Evolutionary conservation across 2,888 invertebrate species (phyloP), one percentile per base, ranked within the genome.

Genomic region (Ypsolopha scabrella): DNA sequence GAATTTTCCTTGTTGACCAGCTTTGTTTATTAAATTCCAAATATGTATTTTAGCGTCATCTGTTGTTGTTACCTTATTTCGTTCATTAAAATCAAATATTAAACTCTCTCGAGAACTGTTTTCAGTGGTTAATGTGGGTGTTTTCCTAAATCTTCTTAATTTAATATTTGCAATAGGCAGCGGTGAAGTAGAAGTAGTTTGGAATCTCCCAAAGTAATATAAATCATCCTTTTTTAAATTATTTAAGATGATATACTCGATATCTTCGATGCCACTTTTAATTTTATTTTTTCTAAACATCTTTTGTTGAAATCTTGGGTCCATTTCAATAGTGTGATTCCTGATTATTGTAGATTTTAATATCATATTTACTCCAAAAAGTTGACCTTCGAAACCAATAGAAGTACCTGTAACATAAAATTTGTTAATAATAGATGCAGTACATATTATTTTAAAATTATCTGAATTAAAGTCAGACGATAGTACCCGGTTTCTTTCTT

Each of bases 301-400:
- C 62, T 71, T 77, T 58, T 78, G 77, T 57, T 62, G 61, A 36
- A 66, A 71, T n/a, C 60, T 47, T 0, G 75, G 72, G 53, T 81
- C 58, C 24, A 55, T 61, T 59, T 67, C 68, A 10, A 71, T 57
- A 0, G 76, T 75, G 51, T 68, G 60, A 59, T 82, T 82, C 58
- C 75, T 68, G 65, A 80, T 79, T 55, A 89, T 88, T 6, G 90
- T 88, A 8, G 91, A 88, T 1, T 79, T 69, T 43, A 91, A 64
- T 38, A 92, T 81, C 71, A 92, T 87, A 62, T 91, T 91, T 59
- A 89, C 90, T 8, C 92, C 92, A 62, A 89, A 89, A 57, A 92
- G 82, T 67, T 90, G 89, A 6, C 92, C 92, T 70, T 92, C 91
- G 54, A 92, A 86, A 7, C 92, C 92, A 55, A 89, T 91, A 54